These are phyloP conservation scores for Pyrochroa serraticornis DNA, from an alignment of 2,888 invertebrate species.

Conservation along the genomic window DNA sequence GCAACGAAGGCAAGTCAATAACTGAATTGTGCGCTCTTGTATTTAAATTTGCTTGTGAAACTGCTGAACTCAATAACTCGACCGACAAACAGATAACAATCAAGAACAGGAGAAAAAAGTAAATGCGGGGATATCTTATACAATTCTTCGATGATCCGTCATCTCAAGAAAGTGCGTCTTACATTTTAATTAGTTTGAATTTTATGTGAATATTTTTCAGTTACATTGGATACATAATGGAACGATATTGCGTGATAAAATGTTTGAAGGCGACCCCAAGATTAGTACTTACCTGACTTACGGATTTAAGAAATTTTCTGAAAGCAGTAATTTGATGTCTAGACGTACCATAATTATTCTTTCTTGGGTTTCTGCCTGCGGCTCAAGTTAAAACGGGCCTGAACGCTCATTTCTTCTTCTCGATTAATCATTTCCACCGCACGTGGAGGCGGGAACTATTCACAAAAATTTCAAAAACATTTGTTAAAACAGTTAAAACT, in stretches of 20 bases:
- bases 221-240: constrained; percentile 4
- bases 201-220: too few species aligned
- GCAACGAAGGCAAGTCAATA: too few species aligned
- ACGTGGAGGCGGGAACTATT: not conserved
- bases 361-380: constrained; percentile 14
- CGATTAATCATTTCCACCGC: constrained; percentile 7
- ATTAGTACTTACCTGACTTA: constrained; percentile 25
- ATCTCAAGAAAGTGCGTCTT: too few species aligned
- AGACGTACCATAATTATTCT: constrained; percentile 29
- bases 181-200: too few species aligned
- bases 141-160: too few species aligned
- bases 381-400: constrained; percentile 16
- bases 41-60: too few species aligned
- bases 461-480: not conserved
- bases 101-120: too few species aligned
- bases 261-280: constrained; percentile 22
- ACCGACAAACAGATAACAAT: too few species aligned
- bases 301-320: constrained; percentile 31
- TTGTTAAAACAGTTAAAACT: not conserved
- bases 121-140: too few species aligned
- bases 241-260: constrained; percentile 31
- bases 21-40: too few species aligned
- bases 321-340: constrained; percentile 31
- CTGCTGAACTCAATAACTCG: too few species aligned
- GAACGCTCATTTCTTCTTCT: constrained; percentile 6